These are phyloP conservation scores for Asteroscopus sphinx DNA, from an alignment of 2,888 invertebrate species.

Conservation along the genomic window DNA sequence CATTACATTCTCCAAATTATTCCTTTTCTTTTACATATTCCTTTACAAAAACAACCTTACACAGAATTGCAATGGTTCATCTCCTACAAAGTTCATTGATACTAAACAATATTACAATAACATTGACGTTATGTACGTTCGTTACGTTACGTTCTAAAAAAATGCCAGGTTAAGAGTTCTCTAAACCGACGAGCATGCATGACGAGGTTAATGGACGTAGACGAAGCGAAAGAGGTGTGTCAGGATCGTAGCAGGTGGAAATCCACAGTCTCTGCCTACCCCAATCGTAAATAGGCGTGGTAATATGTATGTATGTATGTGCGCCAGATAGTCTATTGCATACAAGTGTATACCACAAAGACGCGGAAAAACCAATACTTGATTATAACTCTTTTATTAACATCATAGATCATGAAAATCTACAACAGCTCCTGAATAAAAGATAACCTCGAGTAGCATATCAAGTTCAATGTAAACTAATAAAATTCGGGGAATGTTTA, in stretches of 20 bases:
- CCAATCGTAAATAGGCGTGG: too few species aligned
- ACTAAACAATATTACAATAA: constrained; percentile 6
- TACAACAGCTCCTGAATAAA: constrained; percentile 17
- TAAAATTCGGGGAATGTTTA: constrained; percentile 11
- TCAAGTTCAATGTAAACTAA: constrained; percentile 11
- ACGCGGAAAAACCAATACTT: constrained; percentile 8
- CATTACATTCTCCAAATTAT: too few species aligned
- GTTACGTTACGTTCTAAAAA: too few species aligned
- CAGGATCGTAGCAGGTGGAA: too few species aligned
- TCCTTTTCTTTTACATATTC: neutral
- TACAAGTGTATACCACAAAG: neutral
- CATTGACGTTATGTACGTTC: neutral
- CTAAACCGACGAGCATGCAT: too few species aligned
- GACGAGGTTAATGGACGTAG: too few species aligned
- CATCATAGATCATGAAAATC: constrained; percentile 5
- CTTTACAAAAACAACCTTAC: too few species aligned
- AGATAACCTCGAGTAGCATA: constrained; percentile 13
- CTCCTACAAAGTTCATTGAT: constrained; percentile 2
- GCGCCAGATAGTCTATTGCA: constrained; percentile 9
- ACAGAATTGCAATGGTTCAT: too few species aligned
- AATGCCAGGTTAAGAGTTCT: too few species aligned
- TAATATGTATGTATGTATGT: too few species aligned
- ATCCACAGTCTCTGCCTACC: too few species aligned
- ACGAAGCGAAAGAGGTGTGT: too few species aligned
- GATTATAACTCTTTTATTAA: constrained; percentile 6